Evolutionary conservation across 1,140 invertebrate genomes (phyloP), one percentile per base, ranked within the genome.

Genomic region (Caenorhabditis tropicalis): DNA sequence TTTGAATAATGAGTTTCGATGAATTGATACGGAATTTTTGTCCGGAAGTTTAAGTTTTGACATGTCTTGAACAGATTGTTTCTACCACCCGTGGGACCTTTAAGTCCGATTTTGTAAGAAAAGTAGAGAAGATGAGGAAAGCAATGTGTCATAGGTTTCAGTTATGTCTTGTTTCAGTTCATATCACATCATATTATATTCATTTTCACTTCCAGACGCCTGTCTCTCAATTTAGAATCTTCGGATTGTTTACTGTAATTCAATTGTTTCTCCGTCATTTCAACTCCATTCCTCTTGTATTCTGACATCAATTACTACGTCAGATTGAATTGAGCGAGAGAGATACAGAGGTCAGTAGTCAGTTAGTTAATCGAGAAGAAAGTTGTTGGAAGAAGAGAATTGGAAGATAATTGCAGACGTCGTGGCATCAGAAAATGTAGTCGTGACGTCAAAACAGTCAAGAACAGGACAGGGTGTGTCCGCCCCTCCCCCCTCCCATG

Each of bases 391-490:
- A 56, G 53, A 74, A 58, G 15, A 15, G 53, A 58, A 4, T 19
- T 12, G 36, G 7, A n/a, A 36, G 65, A 74, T 74, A 74, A 74
- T 74, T 74, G 65, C 65, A 74, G 65, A 74, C 65, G 65, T 74
- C n/a, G 65, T 74, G 65, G 65, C 65, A 74, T 43, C 65, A 43
- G 65, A 29, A n/a, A 36, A 39, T 24, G n/a, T 29, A 36, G 65
- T 74, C 43, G 65, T 74, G 65, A 74, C 65, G 65, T 74, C 65
- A 74, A 74, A 74, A 56, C 15, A 12, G 36, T 6, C 33, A 36
- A 74, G 65, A 74, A 74, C 65, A 74, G 65, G 65, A 74, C 36
- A 74, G 65, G 65, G 65, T 74, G 65, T 74, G 65, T 74, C 65
- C 60, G 19, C 19, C n/a, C 65, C 65, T 29, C n/a, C 36, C 29